phyloP scores from a whole-genome alignment of 2,888 invertebrate species.

The Theretra japonica region DNA sequence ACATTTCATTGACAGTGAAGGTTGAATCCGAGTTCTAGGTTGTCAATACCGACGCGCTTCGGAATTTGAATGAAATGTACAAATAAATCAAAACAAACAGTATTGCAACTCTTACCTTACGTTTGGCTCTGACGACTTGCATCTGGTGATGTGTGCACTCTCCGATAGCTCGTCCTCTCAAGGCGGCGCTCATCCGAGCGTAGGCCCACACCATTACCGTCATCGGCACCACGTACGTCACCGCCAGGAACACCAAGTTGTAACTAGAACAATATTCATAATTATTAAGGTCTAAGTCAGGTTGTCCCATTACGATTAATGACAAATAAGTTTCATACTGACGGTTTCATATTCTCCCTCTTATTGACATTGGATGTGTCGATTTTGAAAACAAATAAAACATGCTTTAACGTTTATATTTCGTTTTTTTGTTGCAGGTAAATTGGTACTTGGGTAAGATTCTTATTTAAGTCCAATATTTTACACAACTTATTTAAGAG shows the following conservation, averaged over 20 bases:
- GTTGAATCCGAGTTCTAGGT: too few species aligned
- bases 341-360: too few species aligned
- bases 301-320: too few species aligned
- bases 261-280: conserved; percentile 84
- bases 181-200: conserved; percentile 91
- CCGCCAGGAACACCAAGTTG: conserved; percentile 90
- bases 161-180: conserved; percentile 94
- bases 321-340: too few species aligned
- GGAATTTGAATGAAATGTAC: background rate
- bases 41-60: background rate
- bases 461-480: too few species aligned
- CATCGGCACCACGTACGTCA: conserved; percentile 94
- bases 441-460: too few species aligned
- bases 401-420: too few species aligned
- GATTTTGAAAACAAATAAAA: too few species aligned
- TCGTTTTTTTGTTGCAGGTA: too few species aligned
- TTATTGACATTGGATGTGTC: too few species aligned
- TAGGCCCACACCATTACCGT: conserved; percentile 93
- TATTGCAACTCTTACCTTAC: conserved; percentile 86
- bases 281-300: background rate
- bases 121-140: conserved; percentile 93
- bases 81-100: background rate
- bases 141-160: conserved; percentile 93
- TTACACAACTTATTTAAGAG: too few species aligned
- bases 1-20: too few species aligned